A percentile compares a stretch with the other conserved stretches of the same genome.
Conservation (phyloP, 2,888 invertebrate species). For the Monochamus alternatus region DNA sequence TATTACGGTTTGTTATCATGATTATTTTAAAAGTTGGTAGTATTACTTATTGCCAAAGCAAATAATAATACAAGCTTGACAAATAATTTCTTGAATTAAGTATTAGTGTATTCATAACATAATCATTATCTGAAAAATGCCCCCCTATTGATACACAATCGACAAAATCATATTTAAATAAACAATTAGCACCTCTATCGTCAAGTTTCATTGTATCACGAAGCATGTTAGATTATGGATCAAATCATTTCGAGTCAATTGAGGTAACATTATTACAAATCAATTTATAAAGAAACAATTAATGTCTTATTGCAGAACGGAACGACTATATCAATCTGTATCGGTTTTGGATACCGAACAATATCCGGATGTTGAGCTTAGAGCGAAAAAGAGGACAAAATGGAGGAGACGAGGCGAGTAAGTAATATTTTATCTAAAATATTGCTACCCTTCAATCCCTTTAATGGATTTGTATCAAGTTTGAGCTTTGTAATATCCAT, state of each 20-base stretch:
- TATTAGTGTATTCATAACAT: no score
- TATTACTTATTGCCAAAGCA: no score
- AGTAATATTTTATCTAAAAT: constrained; percentile 34
- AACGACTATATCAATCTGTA: constrained; percentile 34
- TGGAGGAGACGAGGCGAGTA: constrained; percentile 47
- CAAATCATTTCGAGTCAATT: background rate
- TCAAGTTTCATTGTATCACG: background rate
- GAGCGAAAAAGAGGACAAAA: constrained; percentile 38
- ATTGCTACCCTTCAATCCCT: background rate
- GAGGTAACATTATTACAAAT: constrained; percentile 13
- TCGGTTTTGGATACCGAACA: constrained; percentile 41
- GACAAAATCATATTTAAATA: background rate
- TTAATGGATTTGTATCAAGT: constrained; percentile 3
- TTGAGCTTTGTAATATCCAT: background rate
- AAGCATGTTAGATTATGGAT: background rate
- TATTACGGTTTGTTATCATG: no score
- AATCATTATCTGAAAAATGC: background rate
- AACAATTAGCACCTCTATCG: background rate
- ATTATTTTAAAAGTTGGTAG: no score
- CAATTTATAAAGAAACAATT: background rate
- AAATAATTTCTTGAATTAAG: no score
- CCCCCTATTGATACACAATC: background rate
- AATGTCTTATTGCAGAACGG: background rate
- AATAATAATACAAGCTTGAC: no score
- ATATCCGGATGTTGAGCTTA: constrained; percentile 37